Evolutionary conservation across 1,140 invertebrate species (phyloP).

Genomic region (Bactericera cockerelli): DNA sequence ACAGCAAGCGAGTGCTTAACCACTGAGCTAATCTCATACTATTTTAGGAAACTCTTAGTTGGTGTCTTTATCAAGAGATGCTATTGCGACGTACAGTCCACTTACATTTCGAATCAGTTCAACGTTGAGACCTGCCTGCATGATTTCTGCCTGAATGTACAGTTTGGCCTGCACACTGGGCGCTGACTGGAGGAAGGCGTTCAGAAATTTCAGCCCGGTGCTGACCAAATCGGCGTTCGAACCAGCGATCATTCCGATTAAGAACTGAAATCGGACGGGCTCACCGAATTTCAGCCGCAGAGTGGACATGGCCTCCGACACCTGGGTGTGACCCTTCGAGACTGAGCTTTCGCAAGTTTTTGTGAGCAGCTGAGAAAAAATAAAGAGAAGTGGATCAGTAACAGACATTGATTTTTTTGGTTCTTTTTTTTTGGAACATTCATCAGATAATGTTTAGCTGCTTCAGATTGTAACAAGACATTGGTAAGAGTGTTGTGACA

Average conservation of each 20-base stretch:
- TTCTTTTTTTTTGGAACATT: neutral
- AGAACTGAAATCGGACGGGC: slow-evolving; percentile 75
- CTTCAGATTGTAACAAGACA: no score
- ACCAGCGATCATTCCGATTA: slow-evolving; percentile 70
- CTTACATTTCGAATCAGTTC: slow-evolving; percentile 49
- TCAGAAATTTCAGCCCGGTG: slow-evolving; percentile 71
- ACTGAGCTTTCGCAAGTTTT: slow-evolving; percentile 53
- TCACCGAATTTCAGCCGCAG: slow-evolving; percentile 76
- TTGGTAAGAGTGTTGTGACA: no score
- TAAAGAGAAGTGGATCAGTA: no score
- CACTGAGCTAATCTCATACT: no score
- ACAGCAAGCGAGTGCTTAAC: no score
- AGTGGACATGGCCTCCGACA: slow-evolving; percentile 80
- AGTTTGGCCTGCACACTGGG: slow-evolving; percentile 56
- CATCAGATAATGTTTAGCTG: no score
- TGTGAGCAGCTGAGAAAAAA: slow-evolving; percentile 44
- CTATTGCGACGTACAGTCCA: no score
- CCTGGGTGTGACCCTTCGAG: slow-evolving; percentile 50
- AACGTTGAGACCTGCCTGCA: slow-evolving; percentile 65
- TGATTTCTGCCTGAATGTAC: slow-evolving; percentile 77
- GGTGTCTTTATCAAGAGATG: no score
- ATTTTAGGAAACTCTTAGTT: no score
- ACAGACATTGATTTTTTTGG: neutral
- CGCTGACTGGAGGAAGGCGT: slow-evolving; percentile 60
- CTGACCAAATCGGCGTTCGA: slow-evolving; percentile 52